Evolutionary conservation across 2,113 vertebrate genomes (phyloP), one percentile per base, ranked within the genome.

Genomic region (Lamprotornis superbus): DNA sequence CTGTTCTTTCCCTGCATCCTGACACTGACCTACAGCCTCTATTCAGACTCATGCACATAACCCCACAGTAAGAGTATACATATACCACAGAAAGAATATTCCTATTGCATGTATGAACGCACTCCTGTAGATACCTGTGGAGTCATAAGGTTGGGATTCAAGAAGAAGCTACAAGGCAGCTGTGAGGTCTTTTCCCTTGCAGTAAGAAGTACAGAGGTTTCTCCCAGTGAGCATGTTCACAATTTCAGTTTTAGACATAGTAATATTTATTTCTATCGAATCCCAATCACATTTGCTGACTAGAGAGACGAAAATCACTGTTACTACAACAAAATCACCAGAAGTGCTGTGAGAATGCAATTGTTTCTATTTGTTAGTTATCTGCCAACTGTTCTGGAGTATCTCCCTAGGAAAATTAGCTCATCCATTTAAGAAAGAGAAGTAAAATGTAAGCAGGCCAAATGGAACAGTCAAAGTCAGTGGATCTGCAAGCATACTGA

Each of bases 61-160:
- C 20, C 37, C 23, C 46, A 49, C 11, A 24, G 13, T 20, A n/a
- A 33, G 27, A 46, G 7, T 30, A 27, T 16, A 17, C 0, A 0
- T 47, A 5, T 12, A 49, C 7, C 46, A 59, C 57, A 57, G 47
- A 67, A 83, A 27, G 27, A 92, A 60, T 19, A 64, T 56, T 89
- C 8, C 22, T 57, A 37, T 14, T 20, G 4, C 12, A 42, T 6
- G 2, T 25, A 40, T 28, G 52, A 80, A 78, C 85, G 33, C 22
- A 46, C 3, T 20, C 23, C 50, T 33, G 12, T 12, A 61, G n/a
- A 67, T 22, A 55, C 12, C 37, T 25, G 4, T 37, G 25, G 15
- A 74, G 18, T 24, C 3, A 5, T 27, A 63, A 78, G 14, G 53
- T 31, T 44, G 56, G 20, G 24, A 73, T 37, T 70, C 28, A 44